These are phyloP conservation scores for Acropternis orthonyx DNA, from an alignment of 2,797 vertebrate species.

Conservation along the genomic window DNA sequence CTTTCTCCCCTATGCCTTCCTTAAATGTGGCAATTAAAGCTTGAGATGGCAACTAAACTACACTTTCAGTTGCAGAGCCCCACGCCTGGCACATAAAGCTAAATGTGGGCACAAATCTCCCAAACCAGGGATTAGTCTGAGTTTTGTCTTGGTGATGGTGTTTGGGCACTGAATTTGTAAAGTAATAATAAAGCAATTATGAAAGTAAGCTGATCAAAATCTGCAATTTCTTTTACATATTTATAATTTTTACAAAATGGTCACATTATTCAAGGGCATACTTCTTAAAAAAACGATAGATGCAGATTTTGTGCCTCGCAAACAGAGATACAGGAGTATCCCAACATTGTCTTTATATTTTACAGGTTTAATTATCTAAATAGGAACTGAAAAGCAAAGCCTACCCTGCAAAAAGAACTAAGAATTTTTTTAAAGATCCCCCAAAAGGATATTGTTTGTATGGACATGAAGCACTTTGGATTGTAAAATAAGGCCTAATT, in stretches of 20 bases:
- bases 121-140: rapidly evolving
- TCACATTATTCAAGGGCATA: not conserved
- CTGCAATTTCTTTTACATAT: not conserved
- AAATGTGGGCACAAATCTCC: not conserved
- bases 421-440: not conserved
- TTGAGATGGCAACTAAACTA: not conserved
- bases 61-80: rapidly evolving
- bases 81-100: rapidly evolving
- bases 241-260: not conserved
- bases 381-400: not conserved
- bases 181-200: not conserved
- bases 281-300: not conserved
- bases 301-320: not conserved
- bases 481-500: not conserved
- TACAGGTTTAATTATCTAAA: not conserved
- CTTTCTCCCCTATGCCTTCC: not conserved
- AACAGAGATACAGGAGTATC: not conserved
- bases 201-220: not conserved
- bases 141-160: not conserved
- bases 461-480: not conserved
- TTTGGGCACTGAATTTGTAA: not conserved
- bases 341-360: not conserved
- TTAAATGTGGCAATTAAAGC: not conserved
- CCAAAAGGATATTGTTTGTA: not conserved
- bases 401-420: not conserved